Base-by-base conservation (phyloP, 2,888 invertebrate genomes). In the Nymphalis c-album region DNA sequence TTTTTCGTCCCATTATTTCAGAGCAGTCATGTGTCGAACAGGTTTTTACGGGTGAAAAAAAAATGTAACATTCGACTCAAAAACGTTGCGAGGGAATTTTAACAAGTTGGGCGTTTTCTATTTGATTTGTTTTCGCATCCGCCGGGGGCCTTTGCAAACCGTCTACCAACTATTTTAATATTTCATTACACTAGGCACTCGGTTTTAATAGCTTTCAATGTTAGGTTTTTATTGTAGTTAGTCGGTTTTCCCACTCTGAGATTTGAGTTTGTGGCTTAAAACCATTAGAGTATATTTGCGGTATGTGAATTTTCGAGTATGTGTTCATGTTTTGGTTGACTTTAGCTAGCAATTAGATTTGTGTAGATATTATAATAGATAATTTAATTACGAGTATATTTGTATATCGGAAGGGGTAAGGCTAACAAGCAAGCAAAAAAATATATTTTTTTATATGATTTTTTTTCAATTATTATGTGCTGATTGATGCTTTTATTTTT, bases 101-200 rank as follows among this genome's bases (percentile, higher is more conserved):
- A 80, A 80, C 80, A 78, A 77, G 77, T 80, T 78, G 76, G 68
- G 71, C 71, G 53, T 67, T 76, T 78, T 77, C 72, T 81, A 77
- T 85, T 85, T 81, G 80, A 81, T 84, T 81, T 82, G 76, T 80
- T 83, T 81, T 80, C 74, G 64, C 73, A 62, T 71, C 67, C 71
- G 64, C 69, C 68, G 73, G 73, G 77, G 70, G 77, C 71, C 71
- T 64, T 67, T 63, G 72, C 67, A 58, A 71, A 71, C 73, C 69
- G 74, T 73, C 72, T 68, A 74, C 79, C 75, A 79, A 81, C 83
- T 80, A 80, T 81, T 84, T 86, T 80, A 85, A 86, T 85, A 86
- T 84, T 86, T 79, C 77, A 86, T 84, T 80, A 80, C 75, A 71
- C 78, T 75, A 78, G 80, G 79, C 77, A 81, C 83, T 82, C 80